Evolutionary conservation across 2,797 vertebrate genomes (phyloP), one percentile per base, ranked within the genome.

Genomic region (Pseudotriccus pelzelni): DNA sequence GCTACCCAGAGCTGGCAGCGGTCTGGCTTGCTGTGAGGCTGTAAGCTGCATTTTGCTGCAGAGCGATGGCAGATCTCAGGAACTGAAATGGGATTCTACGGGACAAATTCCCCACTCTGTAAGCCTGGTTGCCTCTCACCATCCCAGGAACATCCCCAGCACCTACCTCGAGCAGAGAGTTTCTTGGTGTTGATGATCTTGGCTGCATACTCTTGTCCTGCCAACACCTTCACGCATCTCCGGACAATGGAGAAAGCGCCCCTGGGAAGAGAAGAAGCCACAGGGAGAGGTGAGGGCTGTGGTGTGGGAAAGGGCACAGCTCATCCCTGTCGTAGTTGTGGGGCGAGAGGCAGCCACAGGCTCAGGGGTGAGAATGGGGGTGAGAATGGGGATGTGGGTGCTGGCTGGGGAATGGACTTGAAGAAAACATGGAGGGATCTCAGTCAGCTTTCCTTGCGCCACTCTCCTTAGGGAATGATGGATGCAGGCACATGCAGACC

Each of bases 141-240:
- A 75, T 30, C 41, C 21, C 18, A 3, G 24, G 41, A 73, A 47
- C 6, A 28, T 2, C 5, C 14, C 44, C 7, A 20, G 43, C 53
- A 90, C 98, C 97, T 96, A 99, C 99, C 99, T 98, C 99, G 98
- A 91, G 99, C 99, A 3, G 99, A 99, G 27, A 99, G 99, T 86
- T 99, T 99, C 98, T 99, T 99, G 97, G 99, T 99, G 96, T 99
- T 99, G 98, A 99, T 99, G 97, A 99, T 99, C 97, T 99, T 99
- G 95, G 99, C 99, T 0, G 99, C 99, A 43, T 99, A 99, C 94
- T 99, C 99, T 94, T 99, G 99, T 90, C 99, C 99, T 7, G 99
- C 98, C 97, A 99, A 95, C 82, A 99, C 98, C 97, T 99, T 99
- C 97, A 99, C 98, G 6, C 99, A 99, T 95, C 99, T 98, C 39